A percentile compares a stretch with the other conserved stretches of the same genome.
Evolutionary conservation across 1,140 invertebrate species (phyloP).

Genomic region (Scaptomyza graminum): DNA sequence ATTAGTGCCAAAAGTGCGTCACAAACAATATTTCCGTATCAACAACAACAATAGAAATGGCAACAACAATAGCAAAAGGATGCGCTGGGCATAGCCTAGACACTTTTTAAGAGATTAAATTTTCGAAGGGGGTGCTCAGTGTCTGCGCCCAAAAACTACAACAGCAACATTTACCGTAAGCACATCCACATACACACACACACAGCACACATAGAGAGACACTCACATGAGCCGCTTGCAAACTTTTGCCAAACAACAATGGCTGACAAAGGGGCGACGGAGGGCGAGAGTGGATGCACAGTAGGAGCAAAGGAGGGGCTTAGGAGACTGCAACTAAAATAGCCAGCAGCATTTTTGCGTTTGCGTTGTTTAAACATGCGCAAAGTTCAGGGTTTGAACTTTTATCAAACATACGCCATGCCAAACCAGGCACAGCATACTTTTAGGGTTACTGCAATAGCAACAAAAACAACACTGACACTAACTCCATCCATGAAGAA

Average conservation of each 20-base stretch:
- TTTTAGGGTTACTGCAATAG: constrained; percentile 47
- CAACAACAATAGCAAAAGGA: constrained; percentile 52
- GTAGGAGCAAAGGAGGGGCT: background rate
- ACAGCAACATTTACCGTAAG: constrained; percentile 68
- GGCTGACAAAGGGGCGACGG: constrained; percentile 10
- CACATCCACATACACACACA: constrained; percentile 32
- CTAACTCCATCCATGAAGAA: constrained; percentile 33
- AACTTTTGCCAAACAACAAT: constrained; percentile 73
- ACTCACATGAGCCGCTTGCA: constrained; percentile 49
- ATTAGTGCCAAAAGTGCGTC: constrained; percentile 80
- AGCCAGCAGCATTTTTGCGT: constrained; percentile 82
- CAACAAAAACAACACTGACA: constrained; percentile 17
- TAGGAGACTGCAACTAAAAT: constrained; percentile 72
- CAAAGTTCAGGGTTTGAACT: constrained; percentile 82
- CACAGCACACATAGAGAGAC: constrained; percentile 22
- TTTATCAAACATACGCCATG: constrained; percentile 79
- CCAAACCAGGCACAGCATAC: constrained; percentile 46
- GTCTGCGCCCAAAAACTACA: constrained; percentile 53
- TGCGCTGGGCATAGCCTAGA: constrained; percentile 69
- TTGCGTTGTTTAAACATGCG: constrained; percentile 83
- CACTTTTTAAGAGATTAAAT: constrained; percentile 82
- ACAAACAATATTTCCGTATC: constrained; percentile 80
- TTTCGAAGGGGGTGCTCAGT: constrained; percentile 47
- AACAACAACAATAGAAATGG: constrained; percentile 47
- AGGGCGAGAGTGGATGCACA: background rate